Percentiles rank a stretch among this genome's conserved stretches.
Evolutionary conservation across 1,140 invertebrate species (phyloP).

Genomic region (Bathynomus jamesi): DNA sequence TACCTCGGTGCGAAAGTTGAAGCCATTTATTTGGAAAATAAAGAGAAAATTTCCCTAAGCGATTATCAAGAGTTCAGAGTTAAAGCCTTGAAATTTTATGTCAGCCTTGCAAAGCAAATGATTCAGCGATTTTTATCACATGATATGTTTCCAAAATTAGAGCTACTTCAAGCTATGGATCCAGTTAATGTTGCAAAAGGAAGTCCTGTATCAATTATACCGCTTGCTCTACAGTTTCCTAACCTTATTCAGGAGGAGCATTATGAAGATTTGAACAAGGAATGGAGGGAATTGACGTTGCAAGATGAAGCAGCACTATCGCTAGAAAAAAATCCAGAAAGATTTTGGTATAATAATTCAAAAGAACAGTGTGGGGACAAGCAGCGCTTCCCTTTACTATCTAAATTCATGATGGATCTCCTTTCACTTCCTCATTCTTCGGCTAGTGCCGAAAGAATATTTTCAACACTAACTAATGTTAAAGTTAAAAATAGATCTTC

Average conservation of each 20-base stretch:
- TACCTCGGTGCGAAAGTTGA: too few species aligned
- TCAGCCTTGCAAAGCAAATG: conserved; percentile 18
- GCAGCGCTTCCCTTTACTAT: too few species aligned
- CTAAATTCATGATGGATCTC: too few species aligned
- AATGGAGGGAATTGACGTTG: too few species aligned
- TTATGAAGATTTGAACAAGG: conserved; percentile 1
- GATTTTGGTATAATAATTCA: too few species aligned
- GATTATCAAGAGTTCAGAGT: conserved; percentile 15
- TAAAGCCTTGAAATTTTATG: conserved; percentile 20
- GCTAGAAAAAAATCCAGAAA: not conserved
- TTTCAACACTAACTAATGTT: too few species aligned
- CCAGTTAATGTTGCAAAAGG: conserved; percentile 3
- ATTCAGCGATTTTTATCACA: conserved; percentile 13
- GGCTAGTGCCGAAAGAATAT: too few species aligned
- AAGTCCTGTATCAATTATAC: conserved; percentile 1
- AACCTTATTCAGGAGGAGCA: not conserved
- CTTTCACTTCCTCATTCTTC: too few species aligned
- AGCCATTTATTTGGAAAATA: conserved; percentile 14
- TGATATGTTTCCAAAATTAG: conserved; percentile 13
- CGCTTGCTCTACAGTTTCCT: conserved; percentile 1
- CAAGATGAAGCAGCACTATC: not conserved
- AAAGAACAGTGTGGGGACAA: too few species aligned
- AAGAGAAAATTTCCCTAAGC: conserved; percentile 8
- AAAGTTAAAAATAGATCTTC: too few species aligned
- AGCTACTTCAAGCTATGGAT: conserved; percentile 11